phyloP scores from a whole-genome alignment of 2,113 vertebrate genomes.

The Elgaria multicarinata region DNA sequence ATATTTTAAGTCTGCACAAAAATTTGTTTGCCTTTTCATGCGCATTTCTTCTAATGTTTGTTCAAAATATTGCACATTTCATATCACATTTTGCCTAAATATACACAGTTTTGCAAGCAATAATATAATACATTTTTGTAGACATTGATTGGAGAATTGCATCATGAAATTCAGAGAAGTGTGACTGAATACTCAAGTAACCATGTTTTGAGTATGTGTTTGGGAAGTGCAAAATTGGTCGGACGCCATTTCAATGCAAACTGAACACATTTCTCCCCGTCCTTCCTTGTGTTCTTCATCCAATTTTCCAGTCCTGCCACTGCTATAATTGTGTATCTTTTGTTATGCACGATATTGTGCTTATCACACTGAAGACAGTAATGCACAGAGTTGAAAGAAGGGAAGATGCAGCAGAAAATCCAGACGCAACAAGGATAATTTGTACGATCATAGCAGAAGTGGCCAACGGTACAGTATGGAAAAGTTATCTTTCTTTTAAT shows the following conservation, averaged over 20 bases:
- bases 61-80: too few species aligned
- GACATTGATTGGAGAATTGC: background rate
- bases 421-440: background rate
- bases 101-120: too few species aligned
- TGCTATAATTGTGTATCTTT: conserved; percentile 19
- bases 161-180: background rate
- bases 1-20: too few species aligned
- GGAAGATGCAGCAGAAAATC: background rate
- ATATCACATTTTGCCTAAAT: too few species aligned
- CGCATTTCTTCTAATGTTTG: too few species aligned
- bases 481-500: background rate
- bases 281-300: background rate
- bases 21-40: too few species aligned
- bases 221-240: background rate
- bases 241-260: background rate
- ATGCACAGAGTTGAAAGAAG: accelerated
- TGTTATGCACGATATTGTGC: background rate
- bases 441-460: background rate
- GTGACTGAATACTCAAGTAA: background rate
- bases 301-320: background rate
- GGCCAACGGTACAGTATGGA: background rate
- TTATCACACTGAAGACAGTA: background rate
- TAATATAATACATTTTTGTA: background rate
- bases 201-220: background rate
- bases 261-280: background rate